A percentile compares a stretch with the other conserved stretches of the same genome.
These are phyloP conservation scores for Drosophila ironensis DNA, from an alignment of 1,140 invertebrate species.

Conservation along the genomic window DNA sequence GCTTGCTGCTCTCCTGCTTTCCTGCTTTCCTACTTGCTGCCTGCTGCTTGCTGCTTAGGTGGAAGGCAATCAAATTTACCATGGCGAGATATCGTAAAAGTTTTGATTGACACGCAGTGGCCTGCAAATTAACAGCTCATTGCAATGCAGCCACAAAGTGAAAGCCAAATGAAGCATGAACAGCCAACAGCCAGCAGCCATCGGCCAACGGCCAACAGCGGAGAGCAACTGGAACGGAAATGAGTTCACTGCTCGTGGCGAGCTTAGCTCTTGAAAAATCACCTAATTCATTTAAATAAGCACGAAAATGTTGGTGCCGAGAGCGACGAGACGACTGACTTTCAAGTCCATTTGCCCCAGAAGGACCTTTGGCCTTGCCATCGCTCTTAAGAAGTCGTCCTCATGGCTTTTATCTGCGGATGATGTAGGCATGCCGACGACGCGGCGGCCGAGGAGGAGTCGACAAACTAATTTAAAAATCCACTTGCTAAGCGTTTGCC, in stretches of 20 bases:
- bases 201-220: neutral
- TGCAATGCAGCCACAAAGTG: constrained; percentile 55
- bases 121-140: constrained; percentile 69
- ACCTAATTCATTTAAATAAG: constrained; percentile 80
- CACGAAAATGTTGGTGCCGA: constrained; percentile 52
- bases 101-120: constrained; percentile 61
- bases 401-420: constrained; percentile 30
- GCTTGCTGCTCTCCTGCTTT: no score
- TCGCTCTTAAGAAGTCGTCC: constrained; percentile 2
- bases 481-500: constrained; percentile 72
- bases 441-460: constrained; percentile 26
- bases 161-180: constrained; percentile 63
- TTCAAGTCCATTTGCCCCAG: constrained; percentile 56
- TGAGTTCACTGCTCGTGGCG: constrained; percentile 72
- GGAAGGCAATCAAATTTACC: constrained; percentile 28
- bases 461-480: constrained; percentile 78
- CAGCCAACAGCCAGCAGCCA: constrained; percentile 9
- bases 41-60: constrained; percentile 22
- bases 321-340: constrained; percentile 1
- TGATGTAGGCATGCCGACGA: constrained; percentile 10
- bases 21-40: no score
- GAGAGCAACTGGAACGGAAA: constrained; percentile 50
- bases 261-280: constrained; percentile 78
- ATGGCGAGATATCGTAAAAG: constrained; percentile 47
- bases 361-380: constrained; percentile 37